Evolutionary conservation across 2,113 vertebrate species (phyloP).

Genomic region (Copsychus sechellarum): DNA sequence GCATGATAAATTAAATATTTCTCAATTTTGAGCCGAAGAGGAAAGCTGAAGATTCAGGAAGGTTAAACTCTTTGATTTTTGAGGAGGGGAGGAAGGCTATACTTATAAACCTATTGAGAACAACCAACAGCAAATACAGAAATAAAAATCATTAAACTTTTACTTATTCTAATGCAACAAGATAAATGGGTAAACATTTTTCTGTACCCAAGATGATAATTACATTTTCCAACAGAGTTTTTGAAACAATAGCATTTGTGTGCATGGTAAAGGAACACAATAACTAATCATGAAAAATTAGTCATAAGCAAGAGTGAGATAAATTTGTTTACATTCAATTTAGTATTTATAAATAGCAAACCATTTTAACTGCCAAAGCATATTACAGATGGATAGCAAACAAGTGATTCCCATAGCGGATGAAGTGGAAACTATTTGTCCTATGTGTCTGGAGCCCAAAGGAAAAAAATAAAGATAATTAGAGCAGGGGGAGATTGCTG

Average conservation of each 20-base stretch:
- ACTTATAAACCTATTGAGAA: not conserved
- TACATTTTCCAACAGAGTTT: not conserved
- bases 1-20: not conserved
- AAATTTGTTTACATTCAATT: not conserved
- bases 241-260: not conserved
- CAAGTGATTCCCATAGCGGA: not conserved
- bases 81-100: not conserved
- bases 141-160: not conserved
- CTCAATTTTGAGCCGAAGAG: not conserved
- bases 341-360: not conserved
- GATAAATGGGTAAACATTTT: not conserved
- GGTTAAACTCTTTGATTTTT: not conserved
- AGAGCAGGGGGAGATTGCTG: rapidly evolving
- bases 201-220: not conserved
- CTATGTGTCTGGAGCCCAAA: not conserved
- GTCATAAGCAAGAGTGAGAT: not conserved
- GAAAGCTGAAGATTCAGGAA: not conserved
- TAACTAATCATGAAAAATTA: not conserved
- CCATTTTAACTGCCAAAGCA: not conserved
- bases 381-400: not conserved
- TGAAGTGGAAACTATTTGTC: not conserved
- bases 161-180: not conserved
- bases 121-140: not conserved
- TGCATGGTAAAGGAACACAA: not conserved
- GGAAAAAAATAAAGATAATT: not conserved